Base-by-base conservation (phyloP, 2,113 vertebrate species). In the Phycodurus eques region DNA sequence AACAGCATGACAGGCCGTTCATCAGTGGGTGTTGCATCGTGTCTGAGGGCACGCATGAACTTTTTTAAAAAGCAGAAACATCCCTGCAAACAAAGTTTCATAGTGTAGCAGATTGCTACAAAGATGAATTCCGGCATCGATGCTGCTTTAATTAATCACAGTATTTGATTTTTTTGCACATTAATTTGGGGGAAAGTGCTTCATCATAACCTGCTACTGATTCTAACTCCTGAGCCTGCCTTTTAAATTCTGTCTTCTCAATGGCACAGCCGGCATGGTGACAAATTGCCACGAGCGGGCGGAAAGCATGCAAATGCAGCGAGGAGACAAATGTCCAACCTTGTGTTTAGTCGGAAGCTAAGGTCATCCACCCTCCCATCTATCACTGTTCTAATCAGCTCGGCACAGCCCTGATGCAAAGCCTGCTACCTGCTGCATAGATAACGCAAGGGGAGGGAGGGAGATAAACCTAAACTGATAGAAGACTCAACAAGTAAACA, bases 1-100 rank as follows among this genome's bases (percentile, higher is more conserved):
- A 94, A 92, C 91, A 85, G 92, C 88, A 90, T 92, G 95, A 94
- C 95, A 94, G 94, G 90, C 92, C 94, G 95, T 95, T 95, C 95
- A 95, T 96, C 95, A 97, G 93, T 72, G 72, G 56, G 66, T 0
- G 80, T 90, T 31, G 31, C 66, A 19, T 64, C 65, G 56, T 80
- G 87, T 76, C 72, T 76, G 63, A 86, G 85, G 14, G 22, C 56
- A 17, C 0, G 68, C 84, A 80, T 79, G 75, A 87, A 83, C 57
- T 78, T 35, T 22, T 47, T 47, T 1, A 20, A 17, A 44, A 57
- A 33, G 68, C n/a, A 44, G 64, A 70, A 51, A 62, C 68, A 35
- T 54, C 11, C 49, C 43, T 59, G n/a, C 46, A 42, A 47, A 63
- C 20, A 68, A 66, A 66, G 64, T 66, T 66, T 49, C 44, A 22